Base-by-base conservation (phyloP, 1,140 invertebrate species). In the Caenorhabditis remanei region DNA sequence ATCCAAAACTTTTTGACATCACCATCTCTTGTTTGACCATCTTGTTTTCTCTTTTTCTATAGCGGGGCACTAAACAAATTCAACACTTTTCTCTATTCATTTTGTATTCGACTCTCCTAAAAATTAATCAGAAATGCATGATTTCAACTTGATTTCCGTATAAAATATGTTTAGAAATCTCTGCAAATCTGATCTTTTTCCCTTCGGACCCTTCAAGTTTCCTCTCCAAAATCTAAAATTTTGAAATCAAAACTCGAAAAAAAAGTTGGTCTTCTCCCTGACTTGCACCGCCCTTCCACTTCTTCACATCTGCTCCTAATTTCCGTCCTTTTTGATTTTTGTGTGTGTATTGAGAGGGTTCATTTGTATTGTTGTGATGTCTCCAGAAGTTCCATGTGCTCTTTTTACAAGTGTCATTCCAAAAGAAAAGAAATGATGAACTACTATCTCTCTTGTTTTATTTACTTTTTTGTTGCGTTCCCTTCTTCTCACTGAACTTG, bases 1-100 rank as follows among this genome's bases (percentile, higher is more conserved):
- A 79, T 79, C 71, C 71, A 79, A 79, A 79, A 79, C 71, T 79
- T 79, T 48, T 79, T 50, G 71, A 79, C 71, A 79, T 79, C 71
- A 79, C 46, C 46, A 48, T 79, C 43, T 79, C 71, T 50, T 79
- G 71, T 79, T 79, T 48, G 71, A 53, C 41, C 67, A 71, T 24
- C 50, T 79, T 50, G 71, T 79, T 79, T 79, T 50, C 9, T 24
- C 24, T 75, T 43, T 75, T 16, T 40, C 9, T 46, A 14, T 9
- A n/a, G 19, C 19, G n/a, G 3, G 7, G 2, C 11, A 14, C 4
- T 46, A 79, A 21, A 79, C 1, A 21, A 40, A 63, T 40, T 21
- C 61, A 32, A 63, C 5, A 63, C 61, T 63, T 13, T 24, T 13
- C 19, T 63, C n/a, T 21, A 9, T 58, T 19, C 8, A n/a, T 9